A percentile compares a stretch with the other conserved stretches of the same genome.
Evolutionary conservation across 2,888 invertebrate genomes (phyloP).

Genomic region (Willowsia nigromaculata): DNA sequence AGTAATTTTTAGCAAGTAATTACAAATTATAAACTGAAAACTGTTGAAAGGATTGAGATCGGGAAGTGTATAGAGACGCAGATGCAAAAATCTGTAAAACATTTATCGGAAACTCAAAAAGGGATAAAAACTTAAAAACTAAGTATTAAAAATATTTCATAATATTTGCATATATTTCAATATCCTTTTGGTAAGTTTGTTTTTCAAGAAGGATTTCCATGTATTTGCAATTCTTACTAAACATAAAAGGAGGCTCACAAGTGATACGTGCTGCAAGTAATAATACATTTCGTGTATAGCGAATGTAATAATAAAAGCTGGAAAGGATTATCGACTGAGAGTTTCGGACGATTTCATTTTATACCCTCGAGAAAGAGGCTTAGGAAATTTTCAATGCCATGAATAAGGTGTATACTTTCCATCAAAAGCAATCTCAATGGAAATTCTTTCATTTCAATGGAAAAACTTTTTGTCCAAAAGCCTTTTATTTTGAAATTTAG

Average conservation of each 20-base stretch:
- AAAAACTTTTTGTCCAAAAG: constrained; percentile 43
- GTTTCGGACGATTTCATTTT: not conserved
- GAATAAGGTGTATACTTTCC: constrained; percentile 40
- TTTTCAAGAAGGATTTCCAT: not conserved
- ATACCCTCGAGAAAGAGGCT: not conserved
- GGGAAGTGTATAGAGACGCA: too few relatives aligned
- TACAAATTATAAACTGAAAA: too few relatives aligned
- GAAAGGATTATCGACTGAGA: not conserved
- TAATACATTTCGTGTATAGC: not conserved
- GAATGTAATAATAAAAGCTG: not conserved
- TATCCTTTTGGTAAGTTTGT: not conserved
- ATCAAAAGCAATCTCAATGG: constrained; percentile 63
- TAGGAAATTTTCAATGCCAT: not conserved
- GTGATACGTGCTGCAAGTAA: not conserved
- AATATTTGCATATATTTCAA: constrained; percentile 27
- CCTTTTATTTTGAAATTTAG: not conserved
- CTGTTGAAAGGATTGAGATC: too few relatives aligned
- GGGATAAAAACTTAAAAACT: not conserved
- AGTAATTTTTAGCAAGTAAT: too few relatives aligned
- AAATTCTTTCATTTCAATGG: constrained; percentile 63
- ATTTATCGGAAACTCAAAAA: not conserved
- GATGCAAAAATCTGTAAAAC: not conserved
- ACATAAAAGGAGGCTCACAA: not conserved
- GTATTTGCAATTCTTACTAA: not conserved
- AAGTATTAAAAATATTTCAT: constrained; percentile 19